Conservation (phyloP, 2,888 invertebrate species). For the Hyposoter didymator region DNA sequence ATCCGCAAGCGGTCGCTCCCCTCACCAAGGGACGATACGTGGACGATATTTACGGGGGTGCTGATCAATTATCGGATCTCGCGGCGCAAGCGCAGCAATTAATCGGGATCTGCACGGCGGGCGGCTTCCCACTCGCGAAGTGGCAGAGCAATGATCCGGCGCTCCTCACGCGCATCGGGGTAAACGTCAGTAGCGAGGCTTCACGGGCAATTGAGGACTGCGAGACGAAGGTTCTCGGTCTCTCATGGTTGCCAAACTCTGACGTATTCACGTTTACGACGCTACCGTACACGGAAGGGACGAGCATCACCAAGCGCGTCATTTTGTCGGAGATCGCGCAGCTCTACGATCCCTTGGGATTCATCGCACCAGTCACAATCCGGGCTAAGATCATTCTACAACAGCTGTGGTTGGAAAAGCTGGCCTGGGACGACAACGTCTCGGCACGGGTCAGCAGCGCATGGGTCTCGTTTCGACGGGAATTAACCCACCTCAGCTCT, state of each 20-base stretch:
- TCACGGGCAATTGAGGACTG: neutral
- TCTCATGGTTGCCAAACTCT: neutral
- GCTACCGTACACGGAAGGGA: neutral
- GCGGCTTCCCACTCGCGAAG: neutral
- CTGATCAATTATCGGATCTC: slow-evolving; percentile 1
- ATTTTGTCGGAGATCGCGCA: neutral
- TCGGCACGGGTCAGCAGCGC: neutral
- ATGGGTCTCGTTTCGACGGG: no score
- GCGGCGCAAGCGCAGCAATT: neutral
- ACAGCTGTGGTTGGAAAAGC: neutral
- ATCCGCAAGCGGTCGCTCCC: slow-evolving; percentile 40
- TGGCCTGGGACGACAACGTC: neutral
- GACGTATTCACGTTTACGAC: neutral
- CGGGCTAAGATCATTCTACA: neutral
- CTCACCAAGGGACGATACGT: slow-evolving; percentile 25
- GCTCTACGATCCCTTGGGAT: neutral
- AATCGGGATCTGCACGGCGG: neutral
- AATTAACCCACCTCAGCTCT: no score
- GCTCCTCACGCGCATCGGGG: neutral
- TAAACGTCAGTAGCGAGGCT: neutral
- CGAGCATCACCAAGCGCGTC: neutral
- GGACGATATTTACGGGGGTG: slow-evolving; percentile 43
- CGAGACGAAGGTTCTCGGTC: neutral
- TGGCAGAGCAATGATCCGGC: neutral
- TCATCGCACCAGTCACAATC: neutral